Evolutionary conservation across 2,113 vertebrate genomes (phyloP).

Genomic region (Muscicapa adusta): DNA sequence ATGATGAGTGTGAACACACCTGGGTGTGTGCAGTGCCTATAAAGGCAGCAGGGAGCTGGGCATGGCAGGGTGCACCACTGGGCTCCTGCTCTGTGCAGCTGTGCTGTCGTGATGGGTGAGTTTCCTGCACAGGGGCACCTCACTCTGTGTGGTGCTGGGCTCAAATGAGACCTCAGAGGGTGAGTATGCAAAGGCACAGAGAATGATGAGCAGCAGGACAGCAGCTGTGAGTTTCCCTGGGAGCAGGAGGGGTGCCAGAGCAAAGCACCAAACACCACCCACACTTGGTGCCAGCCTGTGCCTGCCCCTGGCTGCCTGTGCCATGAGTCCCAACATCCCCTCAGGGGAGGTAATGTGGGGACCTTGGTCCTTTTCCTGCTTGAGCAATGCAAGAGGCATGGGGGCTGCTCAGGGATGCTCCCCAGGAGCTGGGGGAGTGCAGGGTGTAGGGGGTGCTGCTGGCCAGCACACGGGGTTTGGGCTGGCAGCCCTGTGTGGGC

Average conservation of each 20-base stretch:
- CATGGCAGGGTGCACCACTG: background rate
- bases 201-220: background rate
- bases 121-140: background rate
- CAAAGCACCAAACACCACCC: background rate
- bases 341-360: background rate
- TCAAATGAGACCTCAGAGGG: background rate
- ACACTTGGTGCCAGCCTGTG: background rate
- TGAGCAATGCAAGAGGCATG: background rate
- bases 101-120: constrained; percentile 45
- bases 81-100: background rate
- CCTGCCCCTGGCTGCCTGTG: background rate
- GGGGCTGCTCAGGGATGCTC: background rate
- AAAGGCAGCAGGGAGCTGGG: background rate
- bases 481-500: background rate
- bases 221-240: background rate
- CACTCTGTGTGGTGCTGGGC: background rate
- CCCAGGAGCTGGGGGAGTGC: background rate
- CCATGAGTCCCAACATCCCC: background rate
- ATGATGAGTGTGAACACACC: background rate
- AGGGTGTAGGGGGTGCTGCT: background rate
- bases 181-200: background rate
- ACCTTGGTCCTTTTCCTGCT: background rate
- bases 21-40: constrained; percentile 31
- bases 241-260: background rate
- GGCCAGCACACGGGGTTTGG: background rate